Evolutionary conservation across 2,888 invertebrate genomes (phyloP).

Genomic region (Notocelia uddmanniana): DNA sequence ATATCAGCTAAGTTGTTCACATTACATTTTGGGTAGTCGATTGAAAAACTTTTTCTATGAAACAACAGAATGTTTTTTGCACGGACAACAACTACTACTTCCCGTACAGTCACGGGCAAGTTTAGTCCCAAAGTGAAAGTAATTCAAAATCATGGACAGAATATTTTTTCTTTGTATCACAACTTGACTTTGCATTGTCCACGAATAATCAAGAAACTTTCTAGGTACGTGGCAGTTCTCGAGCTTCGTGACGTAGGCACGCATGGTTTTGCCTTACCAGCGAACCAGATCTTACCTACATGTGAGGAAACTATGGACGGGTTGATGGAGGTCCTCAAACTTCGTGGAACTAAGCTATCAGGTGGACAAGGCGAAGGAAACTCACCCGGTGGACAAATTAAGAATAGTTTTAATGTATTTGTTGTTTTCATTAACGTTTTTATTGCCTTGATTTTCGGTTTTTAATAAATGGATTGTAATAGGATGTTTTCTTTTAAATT

Average conservation of each 20-base stretch:
- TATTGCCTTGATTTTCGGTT: not conserved
- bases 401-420: conserved; percentile 42
- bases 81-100: no score
- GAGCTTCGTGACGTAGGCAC: conserved; percentile 87
- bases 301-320: conserved; percentile 86
- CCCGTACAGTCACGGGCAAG: no score
- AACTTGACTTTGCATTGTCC: no score
- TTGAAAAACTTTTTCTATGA: no score
- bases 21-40: no score
- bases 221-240: conserved; percentile 69
- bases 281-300: conserved; percentile 87
- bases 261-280: conserved; percentile 89
- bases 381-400: not conserved
- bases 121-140: no score
- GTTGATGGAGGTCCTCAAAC: conserved; percentile 72
- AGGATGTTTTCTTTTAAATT: not conserved
- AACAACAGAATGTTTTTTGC: no score
- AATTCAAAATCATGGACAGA: no score
- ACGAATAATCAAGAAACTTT: conserved; percentile 20
- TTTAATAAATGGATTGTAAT: conserved; percentile 11
- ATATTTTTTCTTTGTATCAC: no score
- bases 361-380: not conserved
- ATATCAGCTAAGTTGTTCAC: no score
- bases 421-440: conserved; percentile 1
- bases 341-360: conserved; percentile 46